These are phyloP conservation scores for Adelognathus sp. DNA, from an alignment of 2,888 invertebrate genomes.

Conservation along the genomic window DNA sequence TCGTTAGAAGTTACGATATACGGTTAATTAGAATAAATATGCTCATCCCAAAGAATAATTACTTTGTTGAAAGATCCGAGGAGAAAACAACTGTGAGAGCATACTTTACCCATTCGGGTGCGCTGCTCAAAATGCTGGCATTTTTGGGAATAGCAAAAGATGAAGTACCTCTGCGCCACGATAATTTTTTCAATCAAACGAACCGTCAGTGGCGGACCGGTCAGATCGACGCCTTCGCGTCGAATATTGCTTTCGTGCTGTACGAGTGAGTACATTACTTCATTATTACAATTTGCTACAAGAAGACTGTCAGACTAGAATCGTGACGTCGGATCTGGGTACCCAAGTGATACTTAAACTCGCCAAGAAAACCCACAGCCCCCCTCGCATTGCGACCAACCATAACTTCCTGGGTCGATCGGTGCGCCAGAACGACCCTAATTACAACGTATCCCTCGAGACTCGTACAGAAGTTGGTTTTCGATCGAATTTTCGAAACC, in stretches of 20 bases:
- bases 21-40: background rate
- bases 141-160: conserved; percentile 89
- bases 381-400: too few relatives aligned
- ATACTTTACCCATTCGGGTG: conserved; percentile 93
- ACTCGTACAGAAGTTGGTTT: too few relatives aligned
- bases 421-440: too few relatives aligned
- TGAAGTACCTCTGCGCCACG: conserved; percentile 83
- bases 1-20: background rate
- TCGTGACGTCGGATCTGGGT: too few relatives aligned
- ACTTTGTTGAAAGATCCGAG: conserved; percentile 63
- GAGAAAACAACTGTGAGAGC: conserved; percentile 83
- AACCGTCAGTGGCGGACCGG: conserved; percentile 82
- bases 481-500: too few relatives aligned
- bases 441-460: too few relatives aligned
- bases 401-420: too few relatives aligned
- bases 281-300: background rate
- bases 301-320: too few relatives aligned
- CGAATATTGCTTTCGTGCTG: conserved; percentile 90
- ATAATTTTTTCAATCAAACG: conserved; percentile 81
- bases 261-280: conserved; percentile 84
- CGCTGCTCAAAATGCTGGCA: conserved; percentile 88
- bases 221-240: conserved; percentile 89
- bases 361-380: too few relatives aligned
- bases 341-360: too few relatives aligned
- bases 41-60: background rate